phyloP scores from a whole-genome alignment of 1,140 invertebrate genomes.

The Lethrus apterus region DNA sequence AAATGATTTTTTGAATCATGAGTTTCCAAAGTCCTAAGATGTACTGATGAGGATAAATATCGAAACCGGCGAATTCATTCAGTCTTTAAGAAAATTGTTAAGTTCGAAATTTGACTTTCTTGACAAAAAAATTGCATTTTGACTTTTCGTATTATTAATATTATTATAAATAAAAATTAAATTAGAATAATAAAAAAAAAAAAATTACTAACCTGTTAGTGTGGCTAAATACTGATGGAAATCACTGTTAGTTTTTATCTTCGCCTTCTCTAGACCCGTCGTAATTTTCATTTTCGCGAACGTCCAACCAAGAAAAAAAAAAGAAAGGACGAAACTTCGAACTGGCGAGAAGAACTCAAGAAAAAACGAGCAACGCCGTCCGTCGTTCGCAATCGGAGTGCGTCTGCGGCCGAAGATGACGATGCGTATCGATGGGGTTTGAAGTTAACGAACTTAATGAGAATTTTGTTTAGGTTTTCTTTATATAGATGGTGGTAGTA shows the following conservation, averaged over 20 bases:
- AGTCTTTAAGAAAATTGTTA: too few species aligned
- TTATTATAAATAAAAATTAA: too few species aligned
- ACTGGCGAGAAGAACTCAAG: not conserved
- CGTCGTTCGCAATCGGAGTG: too few species aligned
- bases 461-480: conserved; percentile 11
- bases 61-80: too few species aligned
- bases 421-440: not conserved
- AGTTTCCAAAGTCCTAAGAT: too few species aligned
- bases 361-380: too few species aligned
- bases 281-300: conserved; percentile 8
- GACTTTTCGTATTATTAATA: too few species aligned
- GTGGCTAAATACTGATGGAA: conserved; percentile 9
- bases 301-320: not conserved
- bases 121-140: too few species aligned
- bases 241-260: not conserved
- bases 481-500: conserved; percentile 6
- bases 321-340: not conserved
- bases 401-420: too few species aligned
- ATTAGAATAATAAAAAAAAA: not conserved
- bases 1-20: too few species aligned
- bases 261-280: conserved; percentile 3
- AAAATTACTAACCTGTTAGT: conserved; percentile 8
- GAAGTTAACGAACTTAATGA: conserved; percentile 9
- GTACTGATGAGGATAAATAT: too few species aligned
- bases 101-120: too few species aligned